Percentiles rank a stretch among this genome's conserved stretches.
Conservation (phyloP, 1,140 invertebrate genomes). For the Halictus rubicundus region DNA sequence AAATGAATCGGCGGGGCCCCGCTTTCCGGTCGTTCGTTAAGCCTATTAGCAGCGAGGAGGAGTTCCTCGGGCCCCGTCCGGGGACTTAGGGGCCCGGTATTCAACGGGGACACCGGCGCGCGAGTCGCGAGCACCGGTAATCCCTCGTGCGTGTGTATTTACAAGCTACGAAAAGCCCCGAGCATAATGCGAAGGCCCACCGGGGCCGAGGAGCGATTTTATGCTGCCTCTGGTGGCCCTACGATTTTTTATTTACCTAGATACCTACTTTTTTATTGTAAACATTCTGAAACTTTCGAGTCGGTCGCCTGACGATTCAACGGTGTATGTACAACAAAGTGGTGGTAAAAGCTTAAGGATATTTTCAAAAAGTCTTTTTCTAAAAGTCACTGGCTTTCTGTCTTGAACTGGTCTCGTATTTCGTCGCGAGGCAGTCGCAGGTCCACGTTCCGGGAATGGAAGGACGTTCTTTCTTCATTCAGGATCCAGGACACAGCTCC, state of each 20-base stretch:
- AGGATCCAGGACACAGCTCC: slow-evolving; percentile 52
- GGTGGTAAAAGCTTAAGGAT: too few relatives aligned
- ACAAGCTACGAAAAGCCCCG: slow-evolving; percentile 52
- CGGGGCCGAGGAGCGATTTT: slow-evolving; percentile 56
- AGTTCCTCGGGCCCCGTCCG: slow-evolving; percentile 26
- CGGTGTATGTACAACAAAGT: too few relatives aligned
- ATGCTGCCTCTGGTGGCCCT: not conserved
- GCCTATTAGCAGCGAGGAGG: slow-evolving; percentile 50
- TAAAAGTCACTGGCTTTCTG: too few relatives aligned
- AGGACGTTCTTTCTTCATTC: slow-evolving; percentile 56
- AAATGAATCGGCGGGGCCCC: slow-evolving; percentile 54
- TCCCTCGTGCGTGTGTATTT: slow-evolving; percentile 62
- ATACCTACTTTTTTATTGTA: too few relatives aligned
- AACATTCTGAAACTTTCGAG: too few relatives aligned
- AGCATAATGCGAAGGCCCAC: slow-evolving; percentile 59
- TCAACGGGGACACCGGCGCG: slow-evolving; percentile 9
- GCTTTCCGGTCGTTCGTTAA: slow-evolving; percentile 62
- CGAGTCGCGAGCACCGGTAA: slow-evolving; percentile 65
- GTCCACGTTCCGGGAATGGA: slow-evolving; percentile 60
- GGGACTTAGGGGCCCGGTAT: not conserved
- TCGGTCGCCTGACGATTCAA: too few relatives aligned
- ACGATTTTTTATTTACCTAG: too few relatives aligned
- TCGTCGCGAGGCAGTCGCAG: not conserved
- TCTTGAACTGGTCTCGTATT: too few relatives aligned
- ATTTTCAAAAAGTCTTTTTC: too few relatives aligned